These are phyloP conservation scores for Bhutanitis thaidina DNA, from an alignment of 2,888 invertebrate genomes.

Conservation along the genomic window DNA sequence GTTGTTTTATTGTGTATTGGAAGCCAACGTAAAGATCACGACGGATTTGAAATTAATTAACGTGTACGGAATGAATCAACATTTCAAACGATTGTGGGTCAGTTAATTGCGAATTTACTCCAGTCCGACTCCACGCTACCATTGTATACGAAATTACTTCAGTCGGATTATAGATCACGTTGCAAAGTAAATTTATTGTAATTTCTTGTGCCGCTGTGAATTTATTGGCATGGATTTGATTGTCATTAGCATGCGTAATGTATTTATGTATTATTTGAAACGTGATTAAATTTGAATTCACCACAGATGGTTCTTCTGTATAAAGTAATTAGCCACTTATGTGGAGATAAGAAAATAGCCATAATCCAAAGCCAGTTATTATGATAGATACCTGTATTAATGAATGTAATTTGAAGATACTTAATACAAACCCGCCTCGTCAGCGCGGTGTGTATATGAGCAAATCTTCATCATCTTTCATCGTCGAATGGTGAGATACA, in stretches of 20 bases:
- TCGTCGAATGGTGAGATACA: too few species aligned
- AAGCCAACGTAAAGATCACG: constrained; percentile 41
- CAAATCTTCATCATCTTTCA: too few species aligned
- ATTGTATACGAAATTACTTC: constrained; percentile 59
- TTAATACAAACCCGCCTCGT: too few species aligned
- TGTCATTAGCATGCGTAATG: constrained; percentile 13
- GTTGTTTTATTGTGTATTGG: too few species aligned
- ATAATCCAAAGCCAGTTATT: too few species aligned
- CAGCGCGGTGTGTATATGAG: too few species aligned
- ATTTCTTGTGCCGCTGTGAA: constrained; percentile 8
- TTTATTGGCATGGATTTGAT: constrained; percentile 11
- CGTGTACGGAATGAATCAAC: constrained; percentile 31
- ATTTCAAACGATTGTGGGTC: constrained; percentile 63
- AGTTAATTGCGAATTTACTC: constrained; percentile 73
- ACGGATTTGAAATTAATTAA: constrained; percentile 65
- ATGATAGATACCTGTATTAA: too few species aligned
- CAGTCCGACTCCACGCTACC: constrained; percentile 53
- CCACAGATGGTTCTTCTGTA: neutral
- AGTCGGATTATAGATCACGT: constrained; percentile 15
- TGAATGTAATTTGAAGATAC: too few species aligned
- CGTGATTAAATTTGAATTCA: constrained; percentile 14
- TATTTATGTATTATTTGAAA: constrained; percentile 9
- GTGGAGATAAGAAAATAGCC: too few species aligned
- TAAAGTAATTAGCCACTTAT: neutral
- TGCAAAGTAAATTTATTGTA: constrained; percentile 15